Conservation (phyloP, 2,797 vertebrate species). For the Choloepus didactylus region DNA sequence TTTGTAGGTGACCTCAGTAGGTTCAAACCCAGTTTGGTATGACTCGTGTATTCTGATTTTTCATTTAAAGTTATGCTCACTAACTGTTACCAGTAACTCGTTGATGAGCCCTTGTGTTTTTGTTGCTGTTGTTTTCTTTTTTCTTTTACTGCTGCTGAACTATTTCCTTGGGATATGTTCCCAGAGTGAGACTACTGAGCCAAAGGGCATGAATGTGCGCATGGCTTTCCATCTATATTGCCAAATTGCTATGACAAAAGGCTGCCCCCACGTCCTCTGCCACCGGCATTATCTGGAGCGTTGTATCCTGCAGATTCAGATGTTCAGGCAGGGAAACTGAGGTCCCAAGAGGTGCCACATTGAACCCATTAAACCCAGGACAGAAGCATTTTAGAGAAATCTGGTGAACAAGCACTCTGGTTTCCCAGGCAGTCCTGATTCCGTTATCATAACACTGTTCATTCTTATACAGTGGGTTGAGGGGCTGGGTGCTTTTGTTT, state of each 20-base stretch:
- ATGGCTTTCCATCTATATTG: slow-evolving; percentile 48
- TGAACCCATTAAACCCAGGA: background rate
- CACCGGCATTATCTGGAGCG: background rate
- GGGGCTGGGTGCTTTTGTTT: background rate
- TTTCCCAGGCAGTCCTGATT: background rate
- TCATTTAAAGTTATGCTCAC: background rate
- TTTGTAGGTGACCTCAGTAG: background rate
- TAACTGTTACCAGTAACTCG: slow-evolving; percentile 33
- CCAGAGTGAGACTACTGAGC: slow-evolving; percentile 62
- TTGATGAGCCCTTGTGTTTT: background rate
- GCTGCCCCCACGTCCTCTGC: slow-evolving; percentile 27
- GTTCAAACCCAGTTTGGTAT: background rate
- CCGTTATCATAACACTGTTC: background rate
- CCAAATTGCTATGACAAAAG: slow-evolving; percentile 49
- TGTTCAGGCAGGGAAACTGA: background rate
- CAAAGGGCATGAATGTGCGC: slow-evolving; percentile 35
- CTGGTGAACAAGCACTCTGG: background rate
- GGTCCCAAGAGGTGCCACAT: background rate
- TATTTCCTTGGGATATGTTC: slow-evolving; percentile 68
- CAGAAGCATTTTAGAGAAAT: background rate
- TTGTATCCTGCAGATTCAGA: background rate
- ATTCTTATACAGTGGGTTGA: background rate
- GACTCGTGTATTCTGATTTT: background rate
- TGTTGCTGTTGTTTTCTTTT: background rate
- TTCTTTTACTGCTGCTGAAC: slow-evolving; percentile 17